Conservation (phyloP, 37 sponge, comb jelly and placozoan species). For the Corticium candelabrum region DNA sequence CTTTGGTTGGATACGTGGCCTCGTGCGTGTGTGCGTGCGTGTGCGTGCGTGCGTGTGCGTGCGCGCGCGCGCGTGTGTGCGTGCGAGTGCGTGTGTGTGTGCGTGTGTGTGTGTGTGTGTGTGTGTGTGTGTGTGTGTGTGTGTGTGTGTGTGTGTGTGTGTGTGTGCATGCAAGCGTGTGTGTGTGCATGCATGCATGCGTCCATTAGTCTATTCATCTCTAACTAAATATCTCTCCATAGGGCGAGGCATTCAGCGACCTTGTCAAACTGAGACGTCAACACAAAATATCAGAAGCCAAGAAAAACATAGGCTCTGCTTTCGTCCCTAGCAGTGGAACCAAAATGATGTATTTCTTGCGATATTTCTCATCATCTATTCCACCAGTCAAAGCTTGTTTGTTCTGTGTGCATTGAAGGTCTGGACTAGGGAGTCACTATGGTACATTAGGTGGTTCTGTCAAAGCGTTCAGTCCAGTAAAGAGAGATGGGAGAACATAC, state of each 20-base stretch:
- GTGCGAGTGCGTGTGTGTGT: background rate
- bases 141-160: constrained; percentile 8
- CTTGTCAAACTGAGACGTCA: constrained; percentile 52
- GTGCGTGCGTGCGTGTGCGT: constrained; percentile 1
- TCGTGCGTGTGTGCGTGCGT: background rate
- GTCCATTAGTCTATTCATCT: too few relatives aligned
- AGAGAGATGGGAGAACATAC: constrained; percentile 33
- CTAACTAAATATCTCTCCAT: too few relatives aligned
- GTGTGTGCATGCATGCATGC: too few relatives aligned
- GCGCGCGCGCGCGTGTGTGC: background rate
- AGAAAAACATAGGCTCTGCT: constrained; percentile 64
- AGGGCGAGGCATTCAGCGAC: constrained; percentile 84
- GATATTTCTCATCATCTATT: too few relatives aligned
- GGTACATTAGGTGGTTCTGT: constrained; percentile 62
- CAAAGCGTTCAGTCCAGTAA: constrained; percentile 57
- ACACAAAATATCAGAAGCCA: constrained; percentile 38
- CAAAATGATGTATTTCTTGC: constrained; percentile 47
- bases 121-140: constrained; percentile 5
- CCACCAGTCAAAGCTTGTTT: too few relatives aligned
- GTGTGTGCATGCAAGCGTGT: too few relatives aligned
- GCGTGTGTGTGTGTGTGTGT: constrained; percentile 2
- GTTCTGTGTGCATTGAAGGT: background rate
- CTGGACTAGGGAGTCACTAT: constrained; percentile 71
- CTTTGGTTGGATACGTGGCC: too few relatives aligned
- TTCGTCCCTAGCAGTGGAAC: constrained; percentile 48